Base-by-base conservation (phyloP, 2,797 vertebrate species). In the Siniperca scherzeri region DNA sequence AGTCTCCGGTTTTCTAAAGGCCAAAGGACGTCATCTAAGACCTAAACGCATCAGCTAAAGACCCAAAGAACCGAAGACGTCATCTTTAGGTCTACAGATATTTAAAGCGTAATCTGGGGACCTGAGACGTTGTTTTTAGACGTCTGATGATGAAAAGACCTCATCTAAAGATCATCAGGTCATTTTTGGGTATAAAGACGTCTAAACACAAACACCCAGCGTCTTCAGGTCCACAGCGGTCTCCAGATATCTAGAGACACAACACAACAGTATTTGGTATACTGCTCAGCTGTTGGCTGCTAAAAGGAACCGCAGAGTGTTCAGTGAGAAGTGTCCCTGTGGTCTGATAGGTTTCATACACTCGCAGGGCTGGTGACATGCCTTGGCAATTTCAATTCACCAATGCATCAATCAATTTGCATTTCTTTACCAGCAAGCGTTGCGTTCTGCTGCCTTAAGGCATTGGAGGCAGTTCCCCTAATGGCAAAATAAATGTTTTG, bases 401-500 rank as follows among this genome's bases (percentile, higher is more conserved):
- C 33, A 9, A n/a, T 27, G 60, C 74, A 83, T 90, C 81, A 70
- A 62, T 89, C 80, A 85, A 25, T 83, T 76, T 76, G 44, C 55
- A 72, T 40, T 65, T 67, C 17, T 55, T 55, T 16, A 62, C 17
- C 33, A 52, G 69, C 21, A n/a, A 67, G 25, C 3, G 6, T 13
- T 52, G 50, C 55, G 44, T 52, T 25, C 11, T 59, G 10, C 21
- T 5, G 33, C 64, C 65, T 60, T 12, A 3, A 81, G 46, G 83
- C 61, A 25, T 2, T 0, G 33, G 14, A 79, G 55, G 74, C 77
- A 67, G n/a, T 42, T 74, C 22, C 27, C 44, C 42, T 36, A 52
- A 66, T 73, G 33, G 59, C 17, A 83, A 77, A 89, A 87, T 70
- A 80, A 73, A 76, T 64, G 83, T 66, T 85, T 67, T 69, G 68